These are phyloP conservation scores for Goniozus legneri DNA, from an alignment of 1,140 invertebrate species.

Conservation along the genomic window DNA sequence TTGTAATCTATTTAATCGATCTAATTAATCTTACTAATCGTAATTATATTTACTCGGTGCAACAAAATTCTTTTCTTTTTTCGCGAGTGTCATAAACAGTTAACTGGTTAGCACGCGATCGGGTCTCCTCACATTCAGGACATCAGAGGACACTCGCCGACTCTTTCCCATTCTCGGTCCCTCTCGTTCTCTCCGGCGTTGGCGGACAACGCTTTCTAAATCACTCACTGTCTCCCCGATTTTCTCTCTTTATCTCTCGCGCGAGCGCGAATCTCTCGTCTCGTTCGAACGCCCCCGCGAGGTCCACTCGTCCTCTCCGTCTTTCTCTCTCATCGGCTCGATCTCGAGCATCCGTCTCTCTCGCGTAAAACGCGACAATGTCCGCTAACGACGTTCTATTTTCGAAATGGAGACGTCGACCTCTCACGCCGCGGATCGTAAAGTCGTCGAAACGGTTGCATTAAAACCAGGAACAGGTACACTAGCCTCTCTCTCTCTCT, in stretches of 20 bases:
- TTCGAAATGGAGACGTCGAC: constrained; percentile 33
- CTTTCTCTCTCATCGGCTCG: background rate
- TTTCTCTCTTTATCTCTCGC: constrained; percentile 25
- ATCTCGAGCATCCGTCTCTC: background rate
- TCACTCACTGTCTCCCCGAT: constrained; percentile 22
- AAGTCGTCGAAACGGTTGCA: constrained; percentile 26
- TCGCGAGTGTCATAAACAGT: too few relatives aligned
- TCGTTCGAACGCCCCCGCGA: background rate
- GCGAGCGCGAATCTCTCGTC: too few relatives aligned
- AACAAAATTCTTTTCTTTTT: too few relatives aligned
- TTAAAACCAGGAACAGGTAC: constrained; percentile 30
- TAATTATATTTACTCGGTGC: too few relatives aligned
- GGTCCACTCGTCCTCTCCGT: constrained; percentile 2
- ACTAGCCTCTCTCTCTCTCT: constrained; percentile 2
- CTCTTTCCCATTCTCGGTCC: constrained; percentile 42
- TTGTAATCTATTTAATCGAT: too few relatives aligned
- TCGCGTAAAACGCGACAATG: constrained; percentile 24
- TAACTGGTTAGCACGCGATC: too few relatives aligned
- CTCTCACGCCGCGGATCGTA: constrained; percentile 28
- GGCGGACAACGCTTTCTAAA: constrained; percentile 42
- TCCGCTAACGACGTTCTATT: constrained; percentile 34
- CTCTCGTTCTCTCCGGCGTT: constrained; percentile 30
- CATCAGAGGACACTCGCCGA: constrained; percentile 14
- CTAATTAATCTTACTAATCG: too few relatives aligned
- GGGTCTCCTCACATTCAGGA: too few relatives aligned